These are phyloP conservation scores for Vanacampus margaritifer DNA, from an alignment of 2,113 vertebrate species.

Conservation along the genomic window DNA sequence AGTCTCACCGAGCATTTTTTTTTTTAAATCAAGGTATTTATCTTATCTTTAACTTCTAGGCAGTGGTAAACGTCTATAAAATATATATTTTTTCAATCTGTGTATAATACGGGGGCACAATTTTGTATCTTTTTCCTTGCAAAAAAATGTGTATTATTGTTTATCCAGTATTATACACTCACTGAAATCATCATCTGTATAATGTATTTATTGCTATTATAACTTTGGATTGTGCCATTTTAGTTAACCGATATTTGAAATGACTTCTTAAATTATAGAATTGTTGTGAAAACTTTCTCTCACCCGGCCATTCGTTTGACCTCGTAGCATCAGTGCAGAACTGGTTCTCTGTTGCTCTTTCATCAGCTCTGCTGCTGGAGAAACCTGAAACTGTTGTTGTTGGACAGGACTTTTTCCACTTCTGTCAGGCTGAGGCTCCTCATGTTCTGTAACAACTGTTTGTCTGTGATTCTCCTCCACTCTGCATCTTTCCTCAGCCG, in stretches of 20 bases:
- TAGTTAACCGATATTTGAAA: too few relatives aligned
- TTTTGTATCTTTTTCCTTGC: too few relatives aligned
- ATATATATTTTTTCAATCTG: too few relatives aligned
- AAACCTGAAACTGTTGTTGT: constrained; percentile 49
- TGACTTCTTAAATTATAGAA: not conserved
- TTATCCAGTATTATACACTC: too few relatives aligned
- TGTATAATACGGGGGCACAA: too few relatives aligned
- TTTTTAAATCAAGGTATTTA: too few relatives aligned
- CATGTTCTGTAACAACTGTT: constrained; percentile 68
- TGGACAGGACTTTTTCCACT: constrained; percentile 29
- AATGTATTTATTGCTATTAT: not conserved
- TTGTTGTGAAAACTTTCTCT: constrained; percentile 12
- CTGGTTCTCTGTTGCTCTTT: constrained; percentile 37
- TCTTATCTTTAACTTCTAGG: too few relatives aligned
- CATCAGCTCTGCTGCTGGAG: constrained; percentile 27
- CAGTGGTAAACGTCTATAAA: too few relatives aligned
- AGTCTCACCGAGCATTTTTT: too few relatives aligned
- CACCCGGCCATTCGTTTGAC: constrained; percentile 52
- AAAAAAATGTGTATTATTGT: too few relatives aligned
- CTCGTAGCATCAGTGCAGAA: constrained; percentile 19
- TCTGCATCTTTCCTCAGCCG: constrained; percentile 32
- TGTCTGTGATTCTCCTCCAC: constrained; percentile 29
- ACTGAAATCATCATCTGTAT: not conserved
- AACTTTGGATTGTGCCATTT: not conserved
- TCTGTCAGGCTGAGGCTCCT: constrained; percentile 46